Percentiles rank a stretch among this genome's conserved stretches.
Conservation (phyloP, 2,888 invertebrate genomes). For the Nyleta sp. region DNA sequence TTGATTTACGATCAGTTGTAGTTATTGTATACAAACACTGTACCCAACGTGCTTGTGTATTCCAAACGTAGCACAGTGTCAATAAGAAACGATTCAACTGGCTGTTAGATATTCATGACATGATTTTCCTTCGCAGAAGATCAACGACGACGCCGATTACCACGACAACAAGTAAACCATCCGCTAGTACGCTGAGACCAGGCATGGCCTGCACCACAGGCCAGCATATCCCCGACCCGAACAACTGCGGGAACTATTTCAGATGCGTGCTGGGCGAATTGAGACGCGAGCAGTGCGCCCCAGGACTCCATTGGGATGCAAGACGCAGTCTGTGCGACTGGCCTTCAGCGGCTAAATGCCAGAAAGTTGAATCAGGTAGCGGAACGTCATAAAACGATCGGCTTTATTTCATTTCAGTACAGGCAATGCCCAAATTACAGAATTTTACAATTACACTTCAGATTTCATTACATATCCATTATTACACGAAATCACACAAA, state of each 20-base stretch:
- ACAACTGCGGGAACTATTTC: conserved; percentile 89
- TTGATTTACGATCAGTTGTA: conserved; percentile 10
- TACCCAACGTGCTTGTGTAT: conserved; percentile 5
- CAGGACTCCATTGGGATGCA: conserved; percentile 91
- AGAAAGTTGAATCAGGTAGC: conserved; percentile 75
- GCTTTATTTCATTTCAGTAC: no score
- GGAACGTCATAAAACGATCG: conserved; percentile 5
- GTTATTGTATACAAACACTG: conserved; percentile 5
- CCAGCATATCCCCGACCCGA: conserved; percentile 85
- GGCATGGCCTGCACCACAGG: conserved; percentile 81
- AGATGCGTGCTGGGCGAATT: conserved; percentile 90
- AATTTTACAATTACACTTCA: not conserved
- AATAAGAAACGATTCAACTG: conserved; percentile 9
- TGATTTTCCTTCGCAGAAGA: conserved; percentile 37
- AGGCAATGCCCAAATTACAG: no score
- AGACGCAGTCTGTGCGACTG: conserved; percentile 89
- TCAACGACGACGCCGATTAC: conserved; percentile 34
- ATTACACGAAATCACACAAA: no score
- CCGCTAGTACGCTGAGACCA: conserved; percentile 77
- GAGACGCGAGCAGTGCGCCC: conserved; percentile 89
- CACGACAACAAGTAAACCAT: conserved; percentile 80
- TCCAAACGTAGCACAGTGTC: conserved; percentile 3
- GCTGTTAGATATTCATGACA: conserved; percentile 35
- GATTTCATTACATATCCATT: no score
- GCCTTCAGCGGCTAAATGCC: conserved; percentile 90